Conservation (phyloP, 2,888 invertebrate species). For the Synergus japonicus region DNA sequence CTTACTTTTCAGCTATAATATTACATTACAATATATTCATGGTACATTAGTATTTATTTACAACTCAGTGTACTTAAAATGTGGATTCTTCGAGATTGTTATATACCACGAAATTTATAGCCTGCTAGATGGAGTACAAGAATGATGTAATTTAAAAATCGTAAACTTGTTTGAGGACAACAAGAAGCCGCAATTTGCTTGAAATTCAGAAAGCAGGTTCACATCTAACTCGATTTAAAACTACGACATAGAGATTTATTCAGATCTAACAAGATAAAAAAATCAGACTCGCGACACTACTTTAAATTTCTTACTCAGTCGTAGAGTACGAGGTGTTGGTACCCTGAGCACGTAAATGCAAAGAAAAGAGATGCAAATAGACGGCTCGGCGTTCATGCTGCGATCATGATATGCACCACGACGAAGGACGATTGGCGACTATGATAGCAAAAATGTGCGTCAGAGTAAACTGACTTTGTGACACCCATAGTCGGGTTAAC, state of each 20-base stretch:
- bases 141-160: neutral
- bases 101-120: neutral
- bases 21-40: neutral
- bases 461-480: slow-evolving; percentile 48
- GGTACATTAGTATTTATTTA: neutral
- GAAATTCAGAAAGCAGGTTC: neutral
- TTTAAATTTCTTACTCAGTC: slow-evolving; percentile 47
- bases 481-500: slow-evolving; percentile 42
- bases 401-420: slow-evolving; percentile 48
- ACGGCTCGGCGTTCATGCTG: slow-evolving; percentile 67
- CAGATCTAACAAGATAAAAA: slow-evolving; percentile 21
- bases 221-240: slow-evolving; percentile 12
- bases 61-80: too few species aligned
- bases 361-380: slow-evolving; percentile 72
- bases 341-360: slow-evolving; percentile 69
- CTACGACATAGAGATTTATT: neutral
- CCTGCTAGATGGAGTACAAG: neutral
- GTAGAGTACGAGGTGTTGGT: slow-evolving; percentile 49
- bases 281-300: neutral
- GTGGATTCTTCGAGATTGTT: too few species aligned
- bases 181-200: neutral
- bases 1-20: neutral
- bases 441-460: slow-evolving; percentile 51
- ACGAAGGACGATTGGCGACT: slow-evolving; percentile 59
- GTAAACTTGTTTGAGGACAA: neutral